phyloP scores from a whole-genome alignment of 2,797 vertebrate species.

The Enteromius trimaculatus region DNA sequence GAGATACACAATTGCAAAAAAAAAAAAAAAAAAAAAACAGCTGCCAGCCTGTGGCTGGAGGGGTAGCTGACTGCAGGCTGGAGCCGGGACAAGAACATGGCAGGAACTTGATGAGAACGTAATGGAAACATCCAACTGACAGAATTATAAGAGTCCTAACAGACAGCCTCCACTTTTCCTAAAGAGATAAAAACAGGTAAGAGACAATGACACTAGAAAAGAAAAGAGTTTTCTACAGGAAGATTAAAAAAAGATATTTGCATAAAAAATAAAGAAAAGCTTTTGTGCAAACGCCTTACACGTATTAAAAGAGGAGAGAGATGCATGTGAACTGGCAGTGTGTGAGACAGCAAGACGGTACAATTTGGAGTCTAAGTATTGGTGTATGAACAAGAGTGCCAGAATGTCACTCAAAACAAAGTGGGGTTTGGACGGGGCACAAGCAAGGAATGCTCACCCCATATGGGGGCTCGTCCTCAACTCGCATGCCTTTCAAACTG shows the following conservation, averaged over 20 bases:
- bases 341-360: slow-evolving; percentile 60
- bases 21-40: slow-evolving; percentile 58
- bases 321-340: slow-evolving; percentile 51
- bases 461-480: slow-evolving; percentile 61
- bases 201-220: slow-evolving; percentile 73
- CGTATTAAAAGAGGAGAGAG: slow-evolving; percentile 65
- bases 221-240: neutral
- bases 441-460: slow-evolving; percentile 70
- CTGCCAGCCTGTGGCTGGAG: slow-evolving; percentile 71
- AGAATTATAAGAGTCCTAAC: slow-evolving; percentile 68
- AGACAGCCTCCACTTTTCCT: slow-evolving; percentile 75
- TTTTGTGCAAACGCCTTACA: neutral
- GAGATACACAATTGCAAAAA: slow-evolving; percentile 55
- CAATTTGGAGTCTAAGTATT: slow-evolving; percentile 78
- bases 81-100: slow-evolving; percentile 51
- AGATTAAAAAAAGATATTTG: neutral
- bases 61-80: slow-evolving; percentile 58
- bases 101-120: slow-evolving; percentile 59
- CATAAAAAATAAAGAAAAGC: neutral
- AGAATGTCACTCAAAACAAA: slow-evolving; percentile 85
- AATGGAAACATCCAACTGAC: slow-evolving; percentile 81
- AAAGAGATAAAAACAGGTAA: slow-evolving; percentile 85
- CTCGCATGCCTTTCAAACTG: slow-evolving; percentile 57
- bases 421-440: slow-evolving; percentile 79
- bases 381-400: slow-evolving; percentile 74